These are phyloP conservation scores for Sebastes melanostomus DNA, from an alignment of 2,797 vertebrate genomes.

Conservation along the genomic window DNA sequence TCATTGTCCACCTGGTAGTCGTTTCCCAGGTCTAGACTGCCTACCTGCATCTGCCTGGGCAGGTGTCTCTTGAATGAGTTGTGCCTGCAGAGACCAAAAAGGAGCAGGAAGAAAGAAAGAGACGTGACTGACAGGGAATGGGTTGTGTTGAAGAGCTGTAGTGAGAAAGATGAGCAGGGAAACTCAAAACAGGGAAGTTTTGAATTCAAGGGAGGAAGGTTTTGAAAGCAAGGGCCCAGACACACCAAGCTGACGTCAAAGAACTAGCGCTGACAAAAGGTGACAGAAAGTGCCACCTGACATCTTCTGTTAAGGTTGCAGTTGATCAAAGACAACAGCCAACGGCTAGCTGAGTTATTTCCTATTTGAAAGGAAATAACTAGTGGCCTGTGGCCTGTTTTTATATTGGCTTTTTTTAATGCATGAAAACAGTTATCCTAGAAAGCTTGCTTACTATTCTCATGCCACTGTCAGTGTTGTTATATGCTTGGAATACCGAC, in stretches of 20 bases:
- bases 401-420: constrained; percentile 4
- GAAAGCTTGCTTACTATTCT: background rate
- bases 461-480: background rate
- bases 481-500: background rate
- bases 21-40: constrained; percentile 91
- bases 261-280: background rate
- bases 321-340: constrained; percentile 4
- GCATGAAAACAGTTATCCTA: background rate
- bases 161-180: background rate
- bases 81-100: constrained; percentile 82
- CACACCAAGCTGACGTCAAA: background rate
- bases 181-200: background rate
- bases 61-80: constrained; percentile 97
- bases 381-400: background rate
- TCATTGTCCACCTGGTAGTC: constrained; percentile 84
- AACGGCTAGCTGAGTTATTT: background rate
- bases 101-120: background rate
- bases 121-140: background rate
- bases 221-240: background rate
- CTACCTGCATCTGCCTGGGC: constrained; percentile 94
- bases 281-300: background rate
- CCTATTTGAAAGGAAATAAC: background rate
- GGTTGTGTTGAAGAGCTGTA: background rate
- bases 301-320: background rate
- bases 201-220: background rate